A percentile compares a stretch with the other conserved stretches of the same genome.
Conservation (phyloP, 1,140 invertebrate genomes). For the Trachymyrmex septentrionalis region DNA sequence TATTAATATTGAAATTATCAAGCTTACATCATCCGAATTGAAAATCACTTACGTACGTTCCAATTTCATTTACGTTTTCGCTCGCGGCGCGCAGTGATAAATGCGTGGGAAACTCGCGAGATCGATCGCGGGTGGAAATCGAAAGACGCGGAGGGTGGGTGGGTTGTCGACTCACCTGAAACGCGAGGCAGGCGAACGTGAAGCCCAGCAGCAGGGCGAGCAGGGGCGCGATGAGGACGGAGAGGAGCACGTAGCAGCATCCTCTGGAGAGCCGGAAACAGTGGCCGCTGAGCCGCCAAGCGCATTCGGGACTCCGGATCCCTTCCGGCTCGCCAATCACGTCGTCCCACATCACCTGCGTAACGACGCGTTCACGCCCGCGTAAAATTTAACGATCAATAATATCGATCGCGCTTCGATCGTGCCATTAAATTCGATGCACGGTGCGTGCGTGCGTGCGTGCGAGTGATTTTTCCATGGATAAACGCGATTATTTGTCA, state of each 20-base stretch:
- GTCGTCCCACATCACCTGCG: conserved; percentile 92
- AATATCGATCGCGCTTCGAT: not conserved
- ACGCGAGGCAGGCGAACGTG: conserved; percentile 91
- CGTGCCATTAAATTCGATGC: not conserved
- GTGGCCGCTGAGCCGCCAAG: conserved; percentile 90
- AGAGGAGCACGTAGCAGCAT: conserved; percentile 91
- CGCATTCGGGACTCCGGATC: conserved; percentile 91
- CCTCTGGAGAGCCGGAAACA: conserved; percentile 91
- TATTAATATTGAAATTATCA: not conserved
- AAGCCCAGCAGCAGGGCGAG: conserved; percentile 90
- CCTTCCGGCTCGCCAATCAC: conserved; percentile 93
- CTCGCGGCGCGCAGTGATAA: not conserved
- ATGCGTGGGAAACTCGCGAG: not conserved
- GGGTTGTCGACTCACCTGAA: conserved; percentile 87
- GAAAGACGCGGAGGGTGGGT: conserved; percentile 10
- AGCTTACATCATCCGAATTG: not conserved
- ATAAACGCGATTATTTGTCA: not conserved
- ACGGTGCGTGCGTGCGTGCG: not conserved
- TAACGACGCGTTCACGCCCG: not conserved
- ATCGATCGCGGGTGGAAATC: conserved; percentile 32
- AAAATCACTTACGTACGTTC: not conserved
- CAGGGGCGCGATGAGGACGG: conserved; percentile 89
- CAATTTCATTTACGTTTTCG: not conserved
- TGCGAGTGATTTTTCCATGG: not conserved
- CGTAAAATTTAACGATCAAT: not conserved